These are phyloP conservation scores for Myzus persicae DNA, from an alignment of 1,140 invertebrate genomes.

Conservation along the genomic window DNA sequence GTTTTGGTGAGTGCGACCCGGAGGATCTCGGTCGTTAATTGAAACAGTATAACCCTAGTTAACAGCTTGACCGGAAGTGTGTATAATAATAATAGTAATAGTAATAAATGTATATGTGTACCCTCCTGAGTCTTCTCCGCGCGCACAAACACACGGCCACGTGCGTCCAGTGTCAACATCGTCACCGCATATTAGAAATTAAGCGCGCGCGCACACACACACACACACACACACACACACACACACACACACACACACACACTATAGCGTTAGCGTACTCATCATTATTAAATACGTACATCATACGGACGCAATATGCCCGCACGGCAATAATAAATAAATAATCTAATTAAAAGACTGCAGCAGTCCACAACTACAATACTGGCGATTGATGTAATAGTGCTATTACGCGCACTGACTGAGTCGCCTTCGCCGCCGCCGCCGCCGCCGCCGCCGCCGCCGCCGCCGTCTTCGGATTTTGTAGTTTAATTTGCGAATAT, in stretches of 20 bases:
- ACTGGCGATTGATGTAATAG: no score
- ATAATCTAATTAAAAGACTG: slow-evolving; percentile 1
- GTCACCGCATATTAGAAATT: slow-evolving; percentile 1
- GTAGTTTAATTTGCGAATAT: no score
- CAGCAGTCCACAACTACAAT: not conserved
- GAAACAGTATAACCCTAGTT: slow-evolving; percentile 36
- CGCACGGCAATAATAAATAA: not conserved
- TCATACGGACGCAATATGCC: not conserved
- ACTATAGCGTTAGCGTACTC: not conserved
- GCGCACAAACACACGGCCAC: not conserved
- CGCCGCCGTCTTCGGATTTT: no score
- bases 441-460: no score
- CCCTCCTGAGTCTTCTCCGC: not conserved
- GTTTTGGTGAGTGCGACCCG: not conserved
- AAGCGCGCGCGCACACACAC: not conserved
- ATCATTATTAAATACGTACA: not conserved
- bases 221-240: no score
- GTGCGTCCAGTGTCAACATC: slow-evolving; percentile 30
- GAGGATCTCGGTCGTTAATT: slow-evolving; percentile 34
- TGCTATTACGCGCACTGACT: no score
- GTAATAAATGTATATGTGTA: not conserved
- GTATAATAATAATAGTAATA: not conserved
- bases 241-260: no score
- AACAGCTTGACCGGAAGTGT: slow-evolving; percentile 41
- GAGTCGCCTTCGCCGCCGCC: no score